Conservation (phyloP, 2,888 invertebrate genomes). For the Volucella zonaria region DNA sequence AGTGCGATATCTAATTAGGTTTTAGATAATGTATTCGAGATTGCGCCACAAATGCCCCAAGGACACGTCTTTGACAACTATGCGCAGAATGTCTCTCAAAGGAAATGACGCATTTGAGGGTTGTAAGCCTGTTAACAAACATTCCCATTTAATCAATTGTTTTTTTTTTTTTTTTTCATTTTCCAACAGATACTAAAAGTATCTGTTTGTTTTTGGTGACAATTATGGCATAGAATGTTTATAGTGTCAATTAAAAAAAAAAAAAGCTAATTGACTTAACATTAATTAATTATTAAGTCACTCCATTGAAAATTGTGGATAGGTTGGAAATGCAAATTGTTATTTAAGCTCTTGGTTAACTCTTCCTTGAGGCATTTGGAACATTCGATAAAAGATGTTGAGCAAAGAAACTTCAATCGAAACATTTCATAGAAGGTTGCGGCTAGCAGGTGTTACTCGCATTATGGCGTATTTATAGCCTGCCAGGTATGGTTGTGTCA, state of each 20-base stretch:
- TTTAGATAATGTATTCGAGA: neutral
- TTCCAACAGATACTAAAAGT: no score
- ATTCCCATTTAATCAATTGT: no score
- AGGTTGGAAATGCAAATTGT: constrained; percentile 13
- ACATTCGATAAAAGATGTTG: neutral
- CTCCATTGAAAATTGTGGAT: neutral
- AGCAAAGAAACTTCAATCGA: no score
- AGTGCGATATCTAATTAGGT: no score
- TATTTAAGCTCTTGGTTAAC: neutral
- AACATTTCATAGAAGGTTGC: no score
- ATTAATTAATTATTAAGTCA: neutral
- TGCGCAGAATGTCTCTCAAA: neutral
- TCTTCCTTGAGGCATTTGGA: neutral
- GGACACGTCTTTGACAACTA: no score
- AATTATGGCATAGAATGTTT: neutral
- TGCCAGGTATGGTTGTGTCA: no score
- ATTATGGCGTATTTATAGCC: no score
- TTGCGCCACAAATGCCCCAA: neutral
- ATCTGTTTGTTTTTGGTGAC: neutral
- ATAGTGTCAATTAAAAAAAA: neutral
- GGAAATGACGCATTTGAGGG: neutral
- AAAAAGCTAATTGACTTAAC: neutral
- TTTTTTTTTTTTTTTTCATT: no score
- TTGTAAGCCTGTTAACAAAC: neutral
- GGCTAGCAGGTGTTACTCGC: no score